Conservation (phyloP, 2,888 invertebrate species). For the Netelia virgata region DNA sequence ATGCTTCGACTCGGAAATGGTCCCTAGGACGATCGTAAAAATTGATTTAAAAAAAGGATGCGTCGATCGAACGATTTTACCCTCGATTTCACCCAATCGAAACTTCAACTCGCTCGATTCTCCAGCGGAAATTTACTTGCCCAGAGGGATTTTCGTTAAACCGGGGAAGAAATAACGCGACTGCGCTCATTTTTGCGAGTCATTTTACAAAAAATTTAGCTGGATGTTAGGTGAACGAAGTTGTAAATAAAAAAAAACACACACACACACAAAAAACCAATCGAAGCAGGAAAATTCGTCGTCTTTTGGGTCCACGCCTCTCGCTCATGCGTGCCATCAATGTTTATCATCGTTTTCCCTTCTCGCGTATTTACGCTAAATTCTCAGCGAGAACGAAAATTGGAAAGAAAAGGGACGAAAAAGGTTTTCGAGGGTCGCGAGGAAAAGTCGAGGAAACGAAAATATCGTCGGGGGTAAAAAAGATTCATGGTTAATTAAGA, state of each 20-base stretch:
- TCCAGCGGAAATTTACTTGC: too few relatives aligned
- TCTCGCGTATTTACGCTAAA: slow-evolving; percentile 68
- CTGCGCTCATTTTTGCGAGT: too few relatives aligned
- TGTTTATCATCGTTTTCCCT: slow-evolving; percentile 77
- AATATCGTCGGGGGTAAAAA: slow-evolving; percentile 30
- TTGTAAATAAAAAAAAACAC: too few relatives aligned
- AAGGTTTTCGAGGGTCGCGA: slow-evolving; percentile 33
- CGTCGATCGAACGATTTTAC: not conserved
- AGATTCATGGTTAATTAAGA: slow-evolving; percentile 63
- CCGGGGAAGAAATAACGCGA: too few relatives aligned
- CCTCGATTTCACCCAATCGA: not conserved
- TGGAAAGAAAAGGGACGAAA: slow-evolving; percentile 4
- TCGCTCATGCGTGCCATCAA: slow-evolving; percentile 72
- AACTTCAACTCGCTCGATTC: too few relatives aligned
- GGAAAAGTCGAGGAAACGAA: slow-evolving; percentile 29
- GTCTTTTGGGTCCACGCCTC: not conserved
- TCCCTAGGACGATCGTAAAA: not conserved
- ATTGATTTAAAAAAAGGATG: not conserved
- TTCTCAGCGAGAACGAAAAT: slow-evolving; percentile 17
- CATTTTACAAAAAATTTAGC: too few relatives aligned
- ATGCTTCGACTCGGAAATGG: not conserved
- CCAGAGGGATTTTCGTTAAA: too few relatives aligned
- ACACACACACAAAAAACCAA: too few relatives aligned
- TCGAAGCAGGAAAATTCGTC: too few relatives aligned
- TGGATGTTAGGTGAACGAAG: too few relatives aligned